A percentile compares a stretch with the other conserved stretches of the same genome.
phyloP scores from a whole-genome alignment of 2,888 invertebrate species.

The Zaprionus lineosus region DNA sequence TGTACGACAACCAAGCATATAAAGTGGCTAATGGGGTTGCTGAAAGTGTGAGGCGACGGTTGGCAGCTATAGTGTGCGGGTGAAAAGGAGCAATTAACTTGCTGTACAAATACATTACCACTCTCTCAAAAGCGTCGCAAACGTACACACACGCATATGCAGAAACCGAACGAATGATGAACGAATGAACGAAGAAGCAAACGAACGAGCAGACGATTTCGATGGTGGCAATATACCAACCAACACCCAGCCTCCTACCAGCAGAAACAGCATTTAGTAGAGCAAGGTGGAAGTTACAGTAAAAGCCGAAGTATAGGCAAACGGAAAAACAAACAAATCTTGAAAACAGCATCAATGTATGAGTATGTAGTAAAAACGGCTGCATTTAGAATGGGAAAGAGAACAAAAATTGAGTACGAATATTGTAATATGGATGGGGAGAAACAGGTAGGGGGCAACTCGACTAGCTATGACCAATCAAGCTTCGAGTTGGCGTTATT shows the following conservation, averaged over 20 bases:
- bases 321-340: slow-evolving; percentile 33
- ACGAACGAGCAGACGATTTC: neutral
- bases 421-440: slow-evolving; percentile 7
- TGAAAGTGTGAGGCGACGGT: slow-evolving; percentile 3
- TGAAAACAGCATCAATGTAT: slow-evolving; percentile 38
- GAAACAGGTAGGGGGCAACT: slow-evolving; percentile 39
- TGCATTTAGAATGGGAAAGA: slow-evolving; percentile 7
- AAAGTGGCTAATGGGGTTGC: slow-evolving; percentile 17
- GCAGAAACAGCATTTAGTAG: slow-evolving; percentile 5
- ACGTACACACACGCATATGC: neutral
- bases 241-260: slow-evolving; percentile 17
- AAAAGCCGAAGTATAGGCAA: slow-evolving; percentile 17
- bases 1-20: slow-evolving; percentile 8
- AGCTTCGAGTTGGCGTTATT: slow-evolving; percentile 52
- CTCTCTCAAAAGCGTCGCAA: slow-evolving; percentile 27
- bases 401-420: neutral
- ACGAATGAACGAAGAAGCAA: no score
- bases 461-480: slow-evolving; percentile 66
- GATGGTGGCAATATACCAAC: slow-evolving; percentile 17
- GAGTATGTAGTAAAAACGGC: slow-evolving; percentile 25
- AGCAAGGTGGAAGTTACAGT: slow-evolving; percentile 10
- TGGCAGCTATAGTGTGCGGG: slow-evolving; percentile 13
- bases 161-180: no score
- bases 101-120: slow-evolving; percentile 42
- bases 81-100: slow-evolving; percentile 62